phyloP scores from a whole-genome alignment of 2,797 vertebrate species.

The Discoglossus pictus region DNA sequence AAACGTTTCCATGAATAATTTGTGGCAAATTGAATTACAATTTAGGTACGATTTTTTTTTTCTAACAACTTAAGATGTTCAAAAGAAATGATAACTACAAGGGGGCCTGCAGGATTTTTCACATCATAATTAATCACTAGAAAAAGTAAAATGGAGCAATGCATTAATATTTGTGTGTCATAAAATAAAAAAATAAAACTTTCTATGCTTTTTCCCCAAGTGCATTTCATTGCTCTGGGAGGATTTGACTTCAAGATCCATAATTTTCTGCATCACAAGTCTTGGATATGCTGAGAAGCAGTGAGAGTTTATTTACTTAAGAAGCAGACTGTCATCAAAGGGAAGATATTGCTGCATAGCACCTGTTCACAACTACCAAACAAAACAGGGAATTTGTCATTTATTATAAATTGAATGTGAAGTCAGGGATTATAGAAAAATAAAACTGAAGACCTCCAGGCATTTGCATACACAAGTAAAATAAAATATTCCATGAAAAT shows the following conservation, averaged over 20 bases:
- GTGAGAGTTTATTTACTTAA: constrained; percentile 76
- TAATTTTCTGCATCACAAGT: constrained; percentile 66
- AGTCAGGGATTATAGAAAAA: neutral
- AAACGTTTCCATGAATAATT: constrained; percentile 70
- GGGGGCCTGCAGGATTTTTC: constrained; percentile 56
- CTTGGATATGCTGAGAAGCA: constrained; percentile 68
- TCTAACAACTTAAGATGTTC: constrained; percentile 60
- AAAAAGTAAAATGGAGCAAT: constrained; percentile 58
- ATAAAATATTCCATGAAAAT: neutral
- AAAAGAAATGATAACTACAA: constrained; percentile 57
- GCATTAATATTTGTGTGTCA: constrained; percentile 54
- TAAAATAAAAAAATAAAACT: constrained; percentile 57
- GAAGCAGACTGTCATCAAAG: constrained; percentile 67
- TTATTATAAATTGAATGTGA: constrained; percentile 24
- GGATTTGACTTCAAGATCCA: neutral
- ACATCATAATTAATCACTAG: constrained; percentile 61
- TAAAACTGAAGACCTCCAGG: neutral
- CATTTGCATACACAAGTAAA: neutral
- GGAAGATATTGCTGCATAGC: constrained; percentile 57
- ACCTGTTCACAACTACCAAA: constrained; percentile 58
- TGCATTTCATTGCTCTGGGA: constrained; percentile 55
- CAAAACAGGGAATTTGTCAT: constrained; percentile 45
- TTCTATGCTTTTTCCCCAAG: constrained; percentile 49
- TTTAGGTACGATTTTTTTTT: constrained; percentile 60
- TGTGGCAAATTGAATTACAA: constrained; percentile 65